phyloP scores from a whole-genome alignment of 37 sponge, comb jelly and placozoan species.

The Hexactinellida sp. region DNA sequence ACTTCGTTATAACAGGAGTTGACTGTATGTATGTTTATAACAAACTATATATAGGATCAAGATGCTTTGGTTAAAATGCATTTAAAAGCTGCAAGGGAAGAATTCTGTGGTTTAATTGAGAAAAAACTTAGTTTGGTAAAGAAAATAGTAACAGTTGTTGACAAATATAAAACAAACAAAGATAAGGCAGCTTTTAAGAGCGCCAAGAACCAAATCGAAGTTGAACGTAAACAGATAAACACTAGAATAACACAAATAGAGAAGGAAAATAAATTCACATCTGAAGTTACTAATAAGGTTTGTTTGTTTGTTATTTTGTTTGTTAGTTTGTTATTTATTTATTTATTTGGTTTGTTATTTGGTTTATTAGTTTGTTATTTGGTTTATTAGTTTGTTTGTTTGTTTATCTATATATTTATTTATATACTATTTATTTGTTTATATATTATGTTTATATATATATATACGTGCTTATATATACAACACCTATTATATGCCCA shows the following conservation, averaged over 20 bases:
- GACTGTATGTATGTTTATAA: too few relatives aligned
- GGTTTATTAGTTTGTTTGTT: not conserved
- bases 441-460: too few relatives aligned
- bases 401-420: not conserved
- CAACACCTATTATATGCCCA: too few relatives aligned
- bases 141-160: slow-evolving; percentile 14
- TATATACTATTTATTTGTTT: too few relatives aligned
- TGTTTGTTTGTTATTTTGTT: not conserved
- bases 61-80: not conserved
- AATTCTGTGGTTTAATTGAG: not conserved
- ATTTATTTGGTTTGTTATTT: not conserved
- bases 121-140: not conserved
- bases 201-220: slow-evolving; percentile 21
- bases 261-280: not conserved
- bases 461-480: too few relatives aligned
- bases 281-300: not conserved
- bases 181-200: slow-evolving; percentile 15
- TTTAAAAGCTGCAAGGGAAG: slow-evolving; percentile 4
- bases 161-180: slow-evolving; percentile 15
- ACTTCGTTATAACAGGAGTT: too few relatives aligned
- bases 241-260: not conserved
- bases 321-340: not conserved
- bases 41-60: not conserved
- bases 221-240: not conserved
- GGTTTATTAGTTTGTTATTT: not conserved